These are phyloP conservation scores for Daubentonia madagascariensis DNA, from an alignment of 2,113 vertebrate species.

Conservation along the genomic window DNA sequence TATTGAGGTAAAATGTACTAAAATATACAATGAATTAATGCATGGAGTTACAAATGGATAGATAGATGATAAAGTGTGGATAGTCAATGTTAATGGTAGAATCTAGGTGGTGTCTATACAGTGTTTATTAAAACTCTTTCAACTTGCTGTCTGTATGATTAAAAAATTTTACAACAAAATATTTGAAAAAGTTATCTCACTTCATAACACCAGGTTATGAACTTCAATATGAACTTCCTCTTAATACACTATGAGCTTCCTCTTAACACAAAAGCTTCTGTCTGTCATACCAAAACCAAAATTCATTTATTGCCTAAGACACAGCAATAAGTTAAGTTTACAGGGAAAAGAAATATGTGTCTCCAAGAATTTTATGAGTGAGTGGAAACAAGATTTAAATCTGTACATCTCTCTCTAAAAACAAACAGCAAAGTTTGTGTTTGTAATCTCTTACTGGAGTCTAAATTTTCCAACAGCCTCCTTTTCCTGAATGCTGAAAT, in stretches of 20 bases:
- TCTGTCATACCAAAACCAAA: not conserved
- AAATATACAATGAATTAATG: not conserved
- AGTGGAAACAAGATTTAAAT: not conserved
- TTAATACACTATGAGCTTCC: not conserved
- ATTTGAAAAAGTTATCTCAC: not conserved
- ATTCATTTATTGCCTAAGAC: not conserved
- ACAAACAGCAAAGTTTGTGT: not conserved
- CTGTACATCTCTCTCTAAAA: not conserved
- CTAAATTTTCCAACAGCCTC: not conserved
- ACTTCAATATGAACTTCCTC: not conserved
- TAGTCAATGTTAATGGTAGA: accelerated
- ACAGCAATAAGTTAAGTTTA: not conserved
- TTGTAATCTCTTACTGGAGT: not conserved
- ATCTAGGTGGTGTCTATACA: not conserved
- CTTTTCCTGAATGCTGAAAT: not conserved
- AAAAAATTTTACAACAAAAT: not conserved
- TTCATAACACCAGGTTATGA: not conserved
- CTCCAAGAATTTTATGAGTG: not conserved
- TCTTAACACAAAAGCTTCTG: not conserved
- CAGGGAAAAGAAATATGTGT: not conserved
- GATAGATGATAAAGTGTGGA: no score
- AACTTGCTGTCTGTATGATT: not conserved
- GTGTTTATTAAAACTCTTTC: not conserved
- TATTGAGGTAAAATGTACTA: not conserved
- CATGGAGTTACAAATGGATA: not conserved